Evolutionary conservation across 2,888 invertebrate genomes (phyloP).

Genomic region (Rhagonycha lutea): DNA sequence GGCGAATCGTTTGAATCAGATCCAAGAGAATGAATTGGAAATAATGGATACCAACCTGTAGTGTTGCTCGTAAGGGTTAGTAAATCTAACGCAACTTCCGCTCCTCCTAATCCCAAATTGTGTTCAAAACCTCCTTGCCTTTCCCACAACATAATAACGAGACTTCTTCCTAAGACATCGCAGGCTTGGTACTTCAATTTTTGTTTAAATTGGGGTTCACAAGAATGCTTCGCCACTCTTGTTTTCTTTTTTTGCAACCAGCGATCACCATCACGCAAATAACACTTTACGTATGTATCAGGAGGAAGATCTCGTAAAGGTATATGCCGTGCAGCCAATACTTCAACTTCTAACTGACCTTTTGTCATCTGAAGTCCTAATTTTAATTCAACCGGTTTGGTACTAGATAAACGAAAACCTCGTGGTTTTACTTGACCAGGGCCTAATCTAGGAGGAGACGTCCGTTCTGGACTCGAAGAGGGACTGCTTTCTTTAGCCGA

Average conservation of each 20-base stretch:
- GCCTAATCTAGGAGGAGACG: slow-evolving; percentile 65
- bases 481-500: slow-evolving; percentile 59
- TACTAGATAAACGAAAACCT: slow-evolving; percentile 69
- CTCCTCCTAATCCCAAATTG: slow-evolving; percentile 80
- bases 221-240: slow-evolving; percentile 77
- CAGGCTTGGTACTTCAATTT: slow-evolving; percentile 84
- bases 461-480: slow-evolving; percentile 60
- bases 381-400: slow-evolving; percentile 80
- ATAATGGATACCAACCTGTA: slow-evolving; percentile 90
- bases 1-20: slow-evolving; percentile 63
- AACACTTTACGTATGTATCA: slow-evolving; percentile 94
- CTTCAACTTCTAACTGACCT: slow-evolving; percentile 89
- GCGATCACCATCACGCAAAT: slow-evolving; percentile 85
- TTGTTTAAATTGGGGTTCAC: slow-evolving; percentile 85
- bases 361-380: slow-evolving; percentile 88
- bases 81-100: slow-evolving; percentile 82
- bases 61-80: slow-evolving; percentile 79
- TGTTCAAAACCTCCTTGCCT: slow-evolving; percentile 87
- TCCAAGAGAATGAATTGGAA: slow-evolving; percentile 82
- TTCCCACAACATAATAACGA: slow-evolving; percentile 93
- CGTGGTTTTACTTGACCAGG: slow-evolving; percentile 83
- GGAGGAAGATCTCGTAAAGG: slow-evolving; percentile 71
- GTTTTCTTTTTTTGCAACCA: slow-evolving; percentile 93
- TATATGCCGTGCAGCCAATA: slow-evolving; percentile 73
- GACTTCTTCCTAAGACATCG: slow-evolving; percentile 77